Base-by-base conservation (phyloP, 2,888 invertebrate genomes). In the Clepsis dumicolana region DNA sequence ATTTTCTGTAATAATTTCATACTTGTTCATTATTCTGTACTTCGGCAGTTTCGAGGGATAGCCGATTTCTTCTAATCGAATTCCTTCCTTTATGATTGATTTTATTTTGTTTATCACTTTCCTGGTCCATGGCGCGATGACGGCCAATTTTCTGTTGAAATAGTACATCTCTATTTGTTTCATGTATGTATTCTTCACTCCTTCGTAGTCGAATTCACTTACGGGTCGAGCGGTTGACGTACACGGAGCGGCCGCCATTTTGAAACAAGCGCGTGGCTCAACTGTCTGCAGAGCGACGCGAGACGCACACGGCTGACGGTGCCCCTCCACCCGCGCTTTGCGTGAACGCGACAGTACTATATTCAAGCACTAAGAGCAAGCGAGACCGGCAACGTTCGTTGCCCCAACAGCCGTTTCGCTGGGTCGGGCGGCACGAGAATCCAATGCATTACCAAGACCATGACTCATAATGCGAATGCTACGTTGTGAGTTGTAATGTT, bases 161-260 rank as follows among this genome's bases (percentile, higher is more conserved):
- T 67, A 67, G 56, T 50, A 57, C 38, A 50, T 27, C 57, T 50
- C 48, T 8, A 67, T 48, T 62, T 57, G 56, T 7, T 38, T 10
- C 29, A 63, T 25, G 24, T 67, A 67, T 50, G 12, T 35, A 0
- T 29, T 27, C 63, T 63, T 62, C 12, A 50, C 14, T 27, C 50
- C 62, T 27, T 24, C 24, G 29, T 57, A 57, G 16, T 52, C 44
- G 8, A 56, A 38, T 29, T 27, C 35, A 21, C 25, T 56, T 4
- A 21, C 21, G 14, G 0, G 7, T 25, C 1, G 3, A 1, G 52
- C 38, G 7, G 57, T 21, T 16, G 7, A 24, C 18, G 24, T 38
- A 8, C 8, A 1, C 35, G 56, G 25, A n/a, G n/a, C 54, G 54
- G 32, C 62, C 48, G 67, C 67, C 67, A 67, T 67, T 67, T 67